These are phyloP conservation scores for Empis livida DNA, from an alignment of 2,888 invertebrate species.

Conservation along the genomic window DNA sequence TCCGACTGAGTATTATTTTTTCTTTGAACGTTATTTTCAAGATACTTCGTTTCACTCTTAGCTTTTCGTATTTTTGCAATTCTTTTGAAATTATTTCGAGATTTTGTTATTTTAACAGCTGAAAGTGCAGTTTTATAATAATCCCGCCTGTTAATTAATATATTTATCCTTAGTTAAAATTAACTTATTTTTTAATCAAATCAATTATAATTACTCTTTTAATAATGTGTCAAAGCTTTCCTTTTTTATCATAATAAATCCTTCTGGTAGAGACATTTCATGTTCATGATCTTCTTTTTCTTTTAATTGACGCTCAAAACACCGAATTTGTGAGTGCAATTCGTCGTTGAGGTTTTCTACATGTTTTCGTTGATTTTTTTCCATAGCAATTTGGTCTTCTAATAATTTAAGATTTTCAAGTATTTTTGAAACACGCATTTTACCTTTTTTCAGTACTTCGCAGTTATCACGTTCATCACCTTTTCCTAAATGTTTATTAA, in stretches of 20 bases:
- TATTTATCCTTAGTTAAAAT: too few relatives aligned
- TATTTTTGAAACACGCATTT: conserved; percentile 21
- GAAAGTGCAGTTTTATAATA: not conserved
- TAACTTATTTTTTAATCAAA: not conserved
- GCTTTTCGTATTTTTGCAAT: conserved; percentile 27
- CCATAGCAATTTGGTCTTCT: conserved; percentile 47
- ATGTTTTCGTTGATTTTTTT: conserved; percentile 47
- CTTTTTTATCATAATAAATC: conserved; percentile 22
- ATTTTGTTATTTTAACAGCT: not conserved
- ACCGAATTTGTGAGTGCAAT: conserved; percentile 46
- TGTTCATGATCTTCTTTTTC: conserved; percentile 10
- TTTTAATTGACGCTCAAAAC: conserved; percentile 22
- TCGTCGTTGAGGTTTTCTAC: conserved; percentile 48
- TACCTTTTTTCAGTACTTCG: conserved; percentile 19
- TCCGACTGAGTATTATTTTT: not conserved
- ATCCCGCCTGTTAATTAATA: not conserved
- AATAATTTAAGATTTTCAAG: conserved; percentile 30
- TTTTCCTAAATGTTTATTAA: conserved; percentile 38
- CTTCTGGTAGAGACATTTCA: conserved; percentile 17
- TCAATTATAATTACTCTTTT: conserved; percentile 21
- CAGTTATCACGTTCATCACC: conserved; percentile 16
- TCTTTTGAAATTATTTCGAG: conserved; percentile 5
- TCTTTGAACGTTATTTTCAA: conserved; percentile 15
- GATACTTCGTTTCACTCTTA: conserved; percentile 31
- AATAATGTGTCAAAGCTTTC: conserved; percentile 22